Evolutionary conservation across 2,113 vertebrate species (phyloP), one percentile per base, ranked within the genome.

Genomic region (Sylvilagus bachmani): DNA sequence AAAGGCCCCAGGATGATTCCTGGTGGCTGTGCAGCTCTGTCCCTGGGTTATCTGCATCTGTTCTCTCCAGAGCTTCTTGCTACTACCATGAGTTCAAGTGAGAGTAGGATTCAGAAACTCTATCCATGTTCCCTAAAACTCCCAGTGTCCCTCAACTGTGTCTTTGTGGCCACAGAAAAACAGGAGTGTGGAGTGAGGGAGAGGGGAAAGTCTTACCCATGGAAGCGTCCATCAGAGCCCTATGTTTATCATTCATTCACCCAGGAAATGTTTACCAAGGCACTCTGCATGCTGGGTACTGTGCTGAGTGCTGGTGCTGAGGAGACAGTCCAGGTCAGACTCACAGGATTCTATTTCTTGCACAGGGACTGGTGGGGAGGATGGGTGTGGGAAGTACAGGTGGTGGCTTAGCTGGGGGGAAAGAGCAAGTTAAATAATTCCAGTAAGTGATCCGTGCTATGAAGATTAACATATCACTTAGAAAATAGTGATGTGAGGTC

Each of bases 11-110:
- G 27, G 14, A 31, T 71, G 25, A 3, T 13, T 62, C 12, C 71
- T 71, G 29, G 8, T 10, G 21, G n/a, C 12, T 0, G 1, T 1
- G 0, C 6, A 33, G 13, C 49, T 29, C 7, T 3, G 4, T 36
- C 6, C 38, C 24, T 19, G 31, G 44, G 6, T 3, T 58, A 0
- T 69, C 64, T 51, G 21, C 10, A 22, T 16, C n/a, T 25, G 10
- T 19, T n/a, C 5, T 58, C 21, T 49, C 27, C 44, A 49, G 17
- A 66, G 12, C 3, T n/a, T 9, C 3, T 66, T 19, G 9, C 55
- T 49, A 22, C 25, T 29, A 24, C 62, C 14, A 38, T 44, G 27
- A 70, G 61, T 86, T 84, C 9, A 86, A 91, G 53, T 29, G 38
- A 7, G 1, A 6, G 2, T n/a, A 6, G 2, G 10, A 75, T 61